A percentile compares a stretch with the other conserved stretches of the same genome.
These are phyloP conservation scores for Thecophora atra DNA, from an alignment of 2,888 invertebrate species.

Conservation along the genomic window DNA sequence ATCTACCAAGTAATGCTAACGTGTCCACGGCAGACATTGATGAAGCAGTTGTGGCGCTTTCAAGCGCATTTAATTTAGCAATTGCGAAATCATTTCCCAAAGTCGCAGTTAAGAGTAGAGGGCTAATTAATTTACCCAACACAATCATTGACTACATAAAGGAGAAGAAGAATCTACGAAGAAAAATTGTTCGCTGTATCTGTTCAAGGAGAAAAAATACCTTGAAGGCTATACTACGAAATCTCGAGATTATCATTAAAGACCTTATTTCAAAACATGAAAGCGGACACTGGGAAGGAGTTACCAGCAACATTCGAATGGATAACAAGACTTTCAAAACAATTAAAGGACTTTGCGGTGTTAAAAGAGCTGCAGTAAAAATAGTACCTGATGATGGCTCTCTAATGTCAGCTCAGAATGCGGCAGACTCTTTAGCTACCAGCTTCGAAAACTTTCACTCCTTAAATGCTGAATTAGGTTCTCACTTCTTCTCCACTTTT, in stretches of 20 bases:
- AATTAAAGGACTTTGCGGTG: not conserved
- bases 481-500: not conserved
- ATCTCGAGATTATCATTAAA: not conserved
- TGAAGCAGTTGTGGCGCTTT: not conserved
- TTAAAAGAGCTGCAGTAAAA: not conserved
- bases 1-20: too few species aligned
- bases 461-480: not conserved
- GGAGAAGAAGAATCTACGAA: not conserved
- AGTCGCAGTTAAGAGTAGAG: not conserved
- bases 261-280: not conserved
- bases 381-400: not conserved
- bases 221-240: not conserved
- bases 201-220: not conserved
- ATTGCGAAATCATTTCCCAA: not conserved
- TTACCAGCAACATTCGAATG: slow-evolving; percentile 1
- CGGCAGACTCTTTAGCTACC: not conserved
- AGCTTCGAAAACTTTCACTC: slow-evolving; percentile 4
- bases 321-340: slow-evolving; percentile 8
- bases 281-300: slow-evolving; percentile 3
- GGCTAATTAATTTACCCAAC: not conserved
- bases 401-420: not conserved
- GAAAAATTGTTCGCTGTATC: not conserved
- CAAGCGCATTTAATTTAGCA: not conserved
- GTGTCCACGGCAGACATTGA: not conserved
- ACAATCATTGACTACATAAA: not conserved